A percentile compares a stretch with the other conserved stretches of the same genome.
phyloP scores from a whole-genome alignment of 2,113 vertebrate species.

The Crocuta crocuta region DNA sequence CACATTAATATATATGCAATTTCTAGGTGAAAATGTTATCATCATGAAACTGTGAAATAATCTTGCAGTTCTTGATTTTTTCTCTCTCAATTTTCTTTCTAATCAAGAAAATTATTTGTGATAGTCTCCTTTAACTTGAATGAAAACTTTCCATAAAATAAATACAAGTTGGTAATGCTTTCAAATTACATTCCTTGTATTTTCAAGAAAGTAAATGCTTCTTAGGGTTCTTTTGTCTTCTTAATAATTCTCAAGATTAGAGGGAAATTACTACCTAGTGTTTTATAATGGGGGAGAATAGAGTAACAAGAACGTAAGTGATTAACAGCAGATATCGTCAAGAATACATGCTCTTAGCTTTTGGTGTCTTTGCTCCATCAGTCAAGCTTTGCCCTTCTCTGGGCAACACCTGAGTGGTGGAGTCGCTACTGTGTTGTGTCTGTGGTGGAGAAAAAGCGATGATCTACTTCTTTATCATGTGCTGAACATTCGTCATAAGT shows the following conservation, averaged over 20 bases:
- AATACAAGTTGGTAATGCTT: not conserved
- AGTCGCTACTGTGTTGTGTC: not conserved
- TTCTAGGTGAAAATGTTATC: slow-evolving; percentile 74
- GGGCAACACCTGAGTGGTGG: not conserved
- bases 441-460: not conserved
- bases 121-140: not conserved
- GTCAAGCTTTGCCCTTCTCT: not conserved
- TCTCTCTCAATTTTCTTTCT: not conserved
- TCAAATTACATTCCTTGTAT: not conserved
- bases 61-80: not conserved
- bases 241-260: not conserved
- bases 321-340: not conserved
- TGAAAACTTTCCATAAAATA: not conserved
- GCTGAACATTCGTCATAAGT: not conserved
- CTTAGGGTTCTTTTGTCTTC: not conserved
- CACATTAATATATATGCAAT: slow-evolving; percentile 28
- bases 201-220: not conserved
- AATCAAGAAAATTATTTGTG: not conserved
- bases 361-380: not conserved
- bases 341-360: not conserved
- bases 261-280: not conserved
- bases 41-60: slow-evolving; percentile 23
- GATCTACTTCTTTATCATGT: not conserved
- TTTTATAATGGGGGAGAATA: not conserved
- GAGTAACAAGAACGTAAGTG: not conserved